Evolutionary conservation across 2,797 vertebrate genomes (phyloP), one percentile per base, ranked within the genome.

Genomic region (Anguilla megastoma): DNA sequence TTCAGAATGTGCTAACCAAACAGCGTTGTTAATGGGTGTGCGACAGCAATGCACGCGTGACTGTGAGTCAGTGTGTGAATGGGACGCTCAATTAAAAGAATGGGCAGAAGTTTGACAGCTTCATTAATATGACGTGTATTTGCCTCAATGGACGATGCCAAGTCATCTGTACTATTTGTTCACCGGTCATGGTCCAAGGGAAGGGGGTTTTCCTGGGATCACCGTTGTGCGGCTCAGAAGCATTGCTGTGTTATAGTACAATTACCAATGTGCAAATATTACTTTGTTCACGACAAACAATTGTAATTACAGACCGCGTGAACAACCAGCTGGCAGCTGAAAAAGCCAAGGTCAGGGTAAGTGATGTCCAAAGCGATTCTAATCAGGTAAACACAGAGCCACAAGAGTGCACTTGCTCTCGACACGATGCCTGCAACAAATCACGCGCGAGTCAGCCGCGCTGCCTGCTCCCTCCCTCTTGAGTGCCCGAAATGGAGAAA

Each of bases 281-380:
- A 69, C 63, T 69, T 14, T 82, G 79, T 50, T 82, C 16, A 18
- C 21, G 0, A 82, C 12, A 41, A 60, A 50, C 56, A 36, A 30
- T 50, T 27, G n/a, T 41, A 66, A 87, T 50, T 27, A 6, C 54
- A 66, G 58, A 16, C 36, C 52, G 60, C 48, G 27, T 79, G 54
- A 52, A 21, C 36, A 69, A 58, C 2, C 56, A 83, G 33, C 79
- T n/a, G 41, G 21, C 79, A 83, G 33, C 36, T 63, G 79, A 82
- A 41, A n/a, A 56, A n/a, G 14, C 86, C 9, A 56, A 84, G 86
- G 79, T 87, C 50, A 84, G 74, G 66, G 56, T 14, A 83, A 33
- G 21, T 27, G 6, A 63, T 66, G 56, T 24, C 56, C 30, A 0
- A 50, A 50, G 45, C 6, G 1, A 82, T 50, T 50, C 41, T 82